A percentile compares a stretch with the other conserved stretches of the same genome.
phyloP scores from a whole-genome alignment of 1,140 invertebrate species.

The Augochlora pura region DNA sequence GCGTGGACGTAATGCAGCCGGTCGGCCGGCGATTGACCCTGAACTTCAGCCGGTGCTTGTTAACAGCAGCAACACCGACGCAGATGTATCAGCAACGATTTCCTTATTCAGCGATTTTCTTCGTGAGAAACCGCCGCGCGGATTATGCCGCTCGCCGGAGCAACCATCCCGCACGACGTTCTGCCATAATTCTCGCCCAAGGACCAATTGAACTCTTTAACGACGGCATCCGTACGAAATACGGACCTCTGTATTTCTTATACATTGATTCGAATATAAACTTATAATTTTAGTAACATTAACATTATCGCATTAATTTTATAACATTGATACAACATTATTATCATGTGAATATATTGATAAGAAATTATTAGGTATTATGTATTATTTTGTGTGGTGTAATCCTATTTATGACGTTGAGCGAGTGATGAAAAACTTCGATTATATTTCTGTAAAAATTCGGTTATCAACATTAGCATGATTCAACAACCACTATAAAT shows the following conservation, averaged over 20 bases:
- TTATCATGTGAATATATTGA: no score
- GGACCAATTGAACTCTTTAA: conserved; percentile 34
- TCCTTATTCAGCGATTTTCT: conserved; percentile 77
- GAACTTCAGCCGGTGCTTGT: conserved; percentile 69
- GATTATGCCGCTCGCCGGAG: conserved; percentile 62
- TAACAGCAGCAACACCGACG: conserved; percentile 51
- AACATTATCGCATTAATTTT: no score
- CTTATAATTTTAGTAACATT: no score
- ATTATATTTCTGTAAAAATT: no score
- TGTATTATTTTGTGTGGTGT: no score
- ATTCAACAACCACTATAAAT: no score
- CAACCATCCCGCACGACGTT: conserved; percentile 34
- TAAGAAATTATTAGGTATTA: no score
- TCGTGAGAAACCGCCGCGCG: conserved; percentile 48
- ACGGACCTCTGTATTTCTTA: not conserved
- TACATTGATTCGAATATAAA: not conserved
- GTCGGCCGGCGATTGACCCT: conserved; percentile 73
- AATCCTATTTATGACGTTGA: no score
- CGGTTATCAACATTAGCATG: no score
- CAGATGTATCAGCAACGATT: conserved; percentile 63
- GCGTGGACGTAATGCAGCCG: conserved; percentile 66
- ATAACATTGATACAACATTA: no score
- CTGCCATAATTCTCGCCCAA: conserved; percentile 67
- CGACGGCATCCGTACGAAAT: conserved; percentile 10
- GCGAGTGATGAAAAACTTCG: no score